A percentile compares a stretch with the other conserved stretches of the same genome.
These are phyloP conservation scores for Blastobasis lacticolella DNA, from an alignment of 2,888 invertebrate genomes.

Conservation along the genomic window DNA sequence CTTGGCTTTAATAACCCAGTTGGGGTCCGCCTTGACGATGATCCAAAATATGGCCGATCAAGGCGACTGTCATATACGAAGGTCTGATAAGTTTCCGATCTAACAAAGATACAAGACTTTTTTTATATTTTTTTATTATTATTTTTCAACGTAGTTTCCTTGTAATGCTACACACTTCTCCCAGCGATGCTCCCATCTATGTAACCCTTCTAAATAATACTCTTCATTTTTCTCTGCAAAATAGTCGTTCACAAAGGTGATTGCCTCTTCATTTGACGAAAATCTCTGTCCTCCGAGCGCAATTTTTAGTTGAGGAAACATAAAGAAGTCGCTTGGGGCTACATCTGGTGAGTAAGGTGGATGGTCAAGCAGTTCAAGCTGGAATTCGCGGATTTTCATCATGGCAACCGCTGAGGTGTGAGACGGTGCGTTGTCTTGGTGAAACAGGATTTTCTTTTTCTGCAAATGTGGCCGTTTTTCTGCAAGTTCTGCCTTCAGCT, in stretches of 20 bases:
- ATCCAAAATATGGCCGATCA: too few species aligned
- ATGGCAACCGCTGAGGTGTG: too few species aligned
- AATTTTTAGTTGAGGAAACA: conserved; percentile 12
- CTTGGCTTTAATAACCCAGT: too few species aligned
- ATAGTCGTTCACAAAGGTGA: too few species aligned
- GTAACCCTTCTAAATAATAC: conserved; percentile 8
- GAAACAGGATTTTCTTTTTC: conserved; percentile 22
- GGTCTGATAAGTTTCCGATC: background rate
- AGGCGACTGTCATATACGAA: too few species aligned
- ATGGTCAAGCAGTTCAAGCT: conserved; percentile 15
- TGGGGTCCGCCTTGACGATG: too few species aligned
- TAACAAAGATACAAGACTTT: background rate
- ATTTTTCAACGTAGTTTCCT: conserved; percentile 5
- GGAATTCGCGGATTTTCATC: conserved; percentile 14
- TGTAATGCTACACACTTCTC: conserved; percentile 8
- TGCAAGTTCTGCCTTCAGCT: conserved; percentile 16
- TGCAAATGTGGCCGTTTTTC: conserved; percentile 19
- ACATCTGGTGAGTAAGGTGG: conserved; percentile 16
- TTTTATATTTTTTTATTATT: background rate
- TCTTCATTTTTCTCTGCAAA: conserved; percentile 2
- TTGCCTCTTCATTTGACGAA: too few species aligned
- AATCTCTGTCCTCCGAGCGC: too few species aligned
- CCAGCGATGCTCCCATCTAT: conserved; percentile 8
- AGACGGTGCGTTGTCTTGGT: conserved; percentile 17
- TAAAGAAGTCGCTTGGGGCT: conserved; percentile 16